Evolutionary conservation across 2,113 vertebrate genomes (phyloP), one percentile per base, ranked within the genome.

Genomic region (Romanogobio albipinnatus): DNA sequence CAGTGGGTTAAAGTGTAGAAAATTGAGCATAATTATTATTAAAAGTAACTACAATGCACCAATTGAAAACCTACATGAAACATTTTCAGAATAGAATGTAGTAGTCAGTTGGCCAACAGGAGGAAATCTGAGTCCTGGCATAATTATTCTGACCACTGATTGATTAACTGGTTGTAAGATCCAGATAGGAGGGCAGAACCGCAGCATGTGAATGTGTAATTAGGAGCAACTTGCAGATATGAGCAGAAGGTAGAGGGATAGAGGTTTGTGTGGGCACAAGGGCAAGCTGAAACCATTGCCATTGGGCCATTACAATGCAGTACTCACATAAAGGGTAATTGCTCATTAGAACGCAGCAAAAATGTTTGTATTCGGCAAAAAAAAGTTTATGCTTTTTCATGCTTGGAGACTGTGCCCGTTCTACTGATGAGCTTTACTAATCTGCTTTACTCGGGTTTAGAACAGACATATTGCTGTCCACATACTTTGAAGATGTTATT

Each of bases 401-500:
- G 68, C 19, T n/a, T 13, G 0, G 22, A 53, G 51, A 53, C 36
- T 19, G 2, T 24, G n/a, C 9, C 51, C 24, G 13, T 13, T 17
- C 5, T 59, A 43, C 56, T 14, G 56, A 58, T 45, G 77, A 61
- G 43, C 61, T 29, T 11, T 3, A 19, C 19, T 51, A 53, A 68
- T 68, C 79, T 26, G 22, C 62, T 70, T 68, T 66, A 26, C 45
- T 33, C 14, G 2, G 45, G 79, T 36, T 81, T 79, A 79, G 36
- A 79, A 24, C 19, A 7, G 11, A 49, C 77, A 26, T 59, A 29
- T 71, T 7, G 14, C 62, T 5, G 0, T 26, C 24, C 61, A 26
- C 61, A 6, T 62, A 29, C 61, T 26, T 62, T 26, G 11, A 62
- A 61, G n/a, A 61, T 61, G 58, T 10, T 39, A 5, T 39, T 39